Conservation (phyloP, 2,113 vertebrate species). For the Gavialis gangeticus region DNA sequence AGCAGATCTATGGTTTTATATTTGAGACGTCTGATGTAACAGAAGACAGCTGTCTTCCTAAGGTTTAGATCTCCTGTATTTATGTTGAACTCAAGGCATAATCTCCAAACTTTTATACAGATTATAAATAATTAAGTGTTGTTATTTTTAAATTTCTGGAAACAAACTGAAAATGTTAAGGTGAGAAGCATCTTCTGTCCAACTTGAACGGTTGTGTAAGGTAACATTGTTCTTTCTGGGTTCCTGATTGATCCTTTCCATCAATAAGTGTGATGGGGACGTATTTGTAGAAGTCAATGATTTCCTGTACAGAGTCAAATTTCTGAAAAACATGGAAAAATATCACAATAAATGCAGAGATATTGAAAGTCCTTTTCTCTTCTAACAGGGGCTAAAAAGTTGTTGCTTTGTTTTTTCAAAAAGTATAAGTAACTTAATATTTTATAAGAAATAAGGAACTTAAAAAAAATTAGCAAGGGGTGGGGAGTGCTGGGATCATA, state of each 20-base stretch:
- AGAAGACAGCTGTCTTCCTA: background rate
- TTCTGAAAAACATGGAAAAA: conserved; percentile 76
- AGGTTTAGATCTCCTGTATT: background rate
- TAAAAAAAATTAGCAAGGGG: too few species aligned
- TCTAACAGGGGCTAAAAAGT: background rate
- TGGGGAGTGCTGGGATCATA: too few species aligned
- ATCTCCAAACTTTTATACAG: background rate
- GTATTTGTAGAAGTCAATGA: conserved; percentile 88
- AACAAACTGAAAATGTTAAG: rapidly evolving
- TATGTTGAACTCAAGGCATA: background rate
- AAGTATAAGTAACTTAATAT: too few species aligned
- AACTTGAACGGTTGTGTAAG: conserved; percentile 77
- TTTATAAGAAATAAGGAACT: too few species aligned
- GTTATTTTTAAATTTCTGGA: background rate
- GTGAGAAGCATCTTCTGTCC: background rate
- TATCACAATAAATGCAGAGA: conserved; percentile 1
- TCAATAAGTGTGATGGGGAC: conserved; percentile 88
- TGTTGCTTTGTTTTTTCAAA: background rate
- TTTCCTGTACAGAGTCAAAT: conserved; percentile 89
- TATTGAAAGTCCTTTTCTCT: background rate
- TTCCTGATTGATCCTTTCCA: conserved; percentile 76
- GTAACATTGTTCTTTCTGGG: conserved; percentile 80
- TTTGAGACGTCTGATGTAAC: background rate
- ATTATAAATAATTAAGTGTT: background rate
- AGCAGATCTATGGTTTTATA: background rate